These are phyloP conservation scores for Pardalotus punctatus DNA, from an alignment of 2,113 vertebrate species.

Conservation along the genomic window DNA sequence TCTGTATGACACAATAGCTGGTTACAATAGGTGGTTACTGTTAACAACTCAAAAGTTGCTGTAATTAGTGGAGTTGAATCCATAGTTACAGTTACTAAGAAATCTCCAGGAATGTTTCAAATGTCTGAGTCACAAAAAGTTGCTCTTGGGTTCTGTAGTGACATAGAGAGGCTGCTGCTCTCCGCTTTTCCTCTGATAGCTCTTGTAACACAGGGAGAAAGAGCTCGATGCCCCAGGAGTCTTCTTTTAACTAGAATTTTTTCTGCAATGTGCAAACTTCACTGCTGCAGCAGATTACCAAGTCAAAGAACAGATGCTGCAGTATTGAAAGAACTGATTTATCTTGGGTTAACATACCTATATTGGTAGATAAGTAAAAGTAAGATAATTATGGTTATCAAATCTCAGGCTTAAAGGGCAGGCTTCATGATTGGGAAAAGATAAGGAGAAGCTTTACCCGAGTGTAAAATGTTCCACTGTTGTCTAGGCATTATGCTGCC, in stretches of 20 bases:
- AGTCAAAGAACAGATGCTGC: not conserved
- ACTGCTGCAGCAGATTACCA: not conserved
- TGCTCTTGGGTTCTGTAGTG: not conserved
- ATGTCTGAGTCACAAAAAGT: not conserved
- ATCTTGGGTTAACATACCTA: not conserved
- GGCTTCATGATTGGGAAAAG: not conserved
- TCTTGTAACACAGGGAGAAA: not conserved
- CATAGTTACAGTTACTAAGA: not conserved
- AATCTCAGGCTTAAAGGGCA: not conserved
- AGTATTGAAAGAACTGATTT: not conserved
- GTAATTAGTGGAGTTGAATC: not conserved
- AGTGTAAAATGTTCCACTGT: not conserved
- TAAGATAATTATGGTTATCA: not conserved
- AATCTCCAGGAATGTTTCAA: not conserved
- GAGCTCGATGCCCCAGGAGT: rapidly evolving
- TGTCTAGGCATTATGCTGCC: not conserved
- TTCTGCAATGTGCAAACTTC: not conserved
- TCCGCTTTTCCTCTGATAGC: not conserved
- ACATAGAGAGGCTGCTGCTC: not conserved
- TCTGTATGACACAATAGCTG: not conserved
- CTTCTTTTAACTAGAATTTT: not conserved
- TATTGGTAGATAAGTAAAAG: not conserved
- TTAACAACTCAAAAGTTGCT: not conserved
- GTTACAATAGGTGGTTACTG: not conserved
- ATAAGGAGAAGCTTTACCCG: not conserved